Evolutionary conservation across 1,140 invertebrate genomes (phyloP).

Genomic region (Drosophila lacteicornis): DNA sequence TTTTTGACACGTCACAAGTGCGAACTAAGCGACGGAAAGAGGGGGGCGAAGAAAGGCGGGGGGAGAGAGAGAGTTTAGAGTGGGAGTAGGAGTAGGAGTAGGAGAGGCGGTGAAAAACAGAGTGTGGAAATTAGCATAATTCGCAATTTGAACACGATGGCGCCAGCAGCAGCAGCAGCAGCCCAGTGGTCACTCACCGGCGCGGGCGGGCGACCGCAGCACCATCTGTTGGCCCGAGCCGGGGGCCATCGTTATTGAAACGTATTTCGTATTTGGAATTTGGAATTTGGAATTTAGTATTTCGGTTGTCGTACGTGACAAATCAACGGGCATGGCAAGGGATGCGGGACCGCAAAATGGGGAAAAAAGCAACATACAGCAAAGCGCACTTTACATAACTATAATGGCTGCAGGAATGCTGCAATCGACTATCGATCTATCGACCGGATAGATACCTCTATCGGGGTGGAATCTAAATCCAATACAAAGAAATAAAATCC

Average conservation of each 20-base stretch:
- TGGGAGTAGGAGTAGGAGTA: background rate
- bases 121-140: slow-evolving; percentile 74
- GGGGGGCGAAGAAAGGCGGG: background rate
- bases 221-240: slow-evolving; percentile 51
- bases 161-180: slow-evolving; percentile 9
- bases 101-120: background rate
- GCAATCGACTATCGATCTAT: background rate
- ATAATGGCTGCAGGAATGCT: slow-evolving; percentile 30
- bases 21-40: slow-evolving; percentile 18
- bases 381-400: slow-evolving; percentile 75
- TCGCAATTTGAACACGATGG: slow-evolving; percentile 76
- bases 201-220: slow-evolving; percentile 19
- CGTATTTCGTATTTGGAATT: slow-evolving; percentile 43
- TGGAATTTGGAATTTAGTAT: slow-evolving; percentile 15
- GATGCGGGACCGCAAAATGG: slow-evolving; percentile 31
- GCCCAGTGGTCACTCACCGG: slow-evolving; percentile 51
- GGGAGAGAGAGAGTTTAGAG: background rate
- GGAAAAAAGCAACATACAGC: slow-evolving; percentile 42
- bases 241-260: slow-evolving; percentile 60
- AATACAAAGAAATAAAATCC: no score
- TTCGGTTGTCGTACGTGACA: slow-evolving; percentile 64
- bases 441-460: slow-evolving; percentile 1
- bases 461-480: background rate
- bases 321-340: slow-evolving; percentile 52
- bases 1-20: slow-evolving; percentile 67